Conservation (phyloP, 2,113 vertebrate species). For the Fulmarus glacialis region DNA sequence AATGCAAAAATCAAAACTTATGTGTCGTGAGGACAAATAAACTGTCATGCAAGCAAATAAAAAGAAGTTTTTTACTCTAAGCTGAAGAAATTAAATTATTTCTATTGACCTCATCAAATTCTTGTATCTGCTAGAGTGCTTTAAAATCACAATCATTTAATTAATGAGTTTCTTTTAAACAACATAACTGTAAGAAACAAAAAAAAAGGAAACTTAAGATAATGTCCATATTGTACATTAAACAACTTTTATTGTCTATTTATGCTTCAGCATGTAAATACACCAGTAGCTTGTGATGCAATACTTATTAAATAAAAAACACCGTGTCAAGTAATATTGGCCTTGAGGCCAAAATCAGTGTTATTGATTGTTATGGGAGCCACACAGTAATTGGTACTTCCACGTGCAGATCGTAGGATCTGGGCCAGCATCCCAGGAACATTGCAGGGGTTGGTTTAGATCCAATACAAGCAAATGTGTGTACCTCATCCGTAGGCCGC, state of each 20-base stretch:
- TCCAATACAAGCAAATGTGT: background rate
- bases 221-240: background rate
- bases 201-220: background rate
- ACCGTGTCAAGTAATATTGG: background rate
- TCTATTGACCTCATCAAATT: background rate
- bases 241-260: background rate
- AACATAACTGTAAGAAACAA: background rate
- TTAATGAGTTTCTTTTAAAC: background rate
- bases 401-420: accelerated
- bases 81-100: background rate
- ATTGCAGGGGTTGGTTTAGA: background rate
- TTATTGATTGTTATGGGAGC: background rate
- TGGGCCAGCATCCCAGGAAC: background rate
- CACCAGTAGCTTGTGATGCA: background rate
- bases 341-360: background rate
- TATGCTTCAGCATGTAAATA: background rate
- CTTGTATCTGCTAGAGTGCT: background rate
- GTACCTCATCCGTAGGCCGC: background rate
- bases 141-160: background rate
- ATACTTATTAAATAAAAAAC: background rate
- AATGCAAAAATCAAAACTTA: background rate
- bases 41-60: background rate
- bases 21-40: background rate
- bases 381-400: background rate
- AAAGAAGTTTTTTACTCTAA: background rate